These are phyloP conservation scores for Oreamnos americanus DNA, from an alignment of 2,113 vertebrate species.

Conservation along the genomic window DNA sequence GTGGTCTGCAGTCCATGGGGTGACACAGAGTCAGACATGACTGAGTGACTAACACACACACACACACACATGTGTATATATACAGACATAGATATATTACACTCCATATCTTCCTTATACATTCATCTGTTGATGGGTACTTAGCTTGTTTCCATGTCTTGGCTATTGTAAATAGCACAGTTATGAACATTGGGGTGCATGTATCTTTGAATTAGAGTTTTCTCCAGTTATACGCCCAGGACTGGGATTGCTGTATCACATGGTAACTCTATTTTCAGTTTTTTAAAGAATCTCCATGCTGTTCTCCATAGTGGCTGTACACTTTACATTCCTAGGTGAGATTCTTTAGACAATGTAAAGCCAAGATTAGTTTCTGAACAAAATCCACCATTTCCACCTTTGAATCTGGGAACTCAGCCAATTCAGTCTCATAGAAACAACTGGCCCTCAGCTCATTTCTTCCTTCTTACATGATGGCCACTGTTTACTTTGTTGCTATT, in stretches of 20 bases:
- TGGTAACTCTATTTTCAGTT: background rate
- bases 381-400: background rate
- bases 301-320: background rate
- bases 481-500: background rate
- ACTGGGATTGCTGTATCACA: background rate
- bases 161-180: background rate
- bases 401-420: background rate
- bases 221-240: background rate
- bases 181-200: background rate
- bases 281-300: background rate
- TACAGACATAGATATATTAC: background rate
- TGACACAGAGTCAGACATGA: background rate
- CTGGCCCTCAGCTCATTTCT: background rate
- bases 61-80: background rate
- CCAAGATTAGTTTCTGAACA: background rate
- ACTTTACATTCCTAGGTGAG: background rate
- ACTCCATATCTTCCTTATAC: background rate
- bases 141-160: background rate
- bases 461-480: background rate
- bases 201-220: background rate
- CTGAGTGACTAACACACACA: background rate
- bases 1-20: background rate
- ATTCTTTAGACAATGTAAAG: background rate
- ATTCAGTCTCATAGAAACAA: background rate
- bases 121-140: background rate